Percentiles rank a stretch among this genome's conserved stretches.
phyloP scores from a whole-genome alignment of 2,797 vertebrate genomes.

The Calcarius lapponicus region DNA sequence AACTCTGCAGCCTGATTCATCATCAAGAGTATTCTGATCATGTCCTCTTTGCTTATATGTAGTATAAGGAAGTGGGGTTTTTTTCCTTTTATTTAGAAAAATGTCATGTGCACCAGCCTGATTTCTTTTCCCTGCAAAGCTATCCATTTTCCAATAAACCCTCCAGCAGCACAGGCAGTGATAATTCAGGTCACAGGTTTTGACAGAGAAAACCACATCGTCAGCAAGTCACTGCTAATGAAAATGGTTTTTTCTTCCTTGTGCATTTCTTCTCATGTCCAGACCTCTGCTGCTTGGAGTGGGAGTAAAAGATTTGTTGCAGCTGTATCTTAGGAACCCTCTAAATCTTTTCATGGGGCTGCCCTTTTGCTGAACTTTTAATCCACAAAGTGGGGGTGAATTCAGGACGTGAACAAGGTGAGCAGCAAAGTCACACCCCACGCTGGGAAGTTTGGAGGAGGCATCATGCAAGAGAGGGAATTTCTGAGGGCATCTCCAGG shows the following conservation, averaged over 20 bases:
- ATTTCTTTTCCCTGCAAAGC: background rate
- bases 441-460: background rate
- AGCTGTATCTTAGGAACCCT: background rate
- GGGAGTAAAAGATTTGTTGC: background rate
- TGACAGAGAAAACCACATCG: background rate
- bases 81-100: background rate
- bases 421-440: background rate
- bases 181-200: slow-evolving; percentile 38
- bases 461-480: background rate
- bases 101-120: background rate
- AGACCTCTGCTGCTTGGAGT: background rate
- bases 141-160: background rate
- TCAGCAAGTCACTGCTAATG: slow-evolving; percentile 1
- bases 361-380: background rate
- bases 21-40: background rate
- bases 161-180: background rate
- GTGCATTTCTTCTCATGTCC: background rate
- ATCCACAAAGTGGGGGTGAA: background rate
- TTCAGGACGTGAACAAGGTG: background rate
- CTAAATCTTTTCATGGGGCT: background rate
- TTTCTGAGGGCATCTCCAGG: background rate
- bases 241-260: background rate
- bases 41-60: background rate
- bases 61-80: background rate
- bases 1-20: background rate